phyloP scores from a whole-genome alignment of 1,140 invertebrate species.

The Bombus balteatus region DNA sequence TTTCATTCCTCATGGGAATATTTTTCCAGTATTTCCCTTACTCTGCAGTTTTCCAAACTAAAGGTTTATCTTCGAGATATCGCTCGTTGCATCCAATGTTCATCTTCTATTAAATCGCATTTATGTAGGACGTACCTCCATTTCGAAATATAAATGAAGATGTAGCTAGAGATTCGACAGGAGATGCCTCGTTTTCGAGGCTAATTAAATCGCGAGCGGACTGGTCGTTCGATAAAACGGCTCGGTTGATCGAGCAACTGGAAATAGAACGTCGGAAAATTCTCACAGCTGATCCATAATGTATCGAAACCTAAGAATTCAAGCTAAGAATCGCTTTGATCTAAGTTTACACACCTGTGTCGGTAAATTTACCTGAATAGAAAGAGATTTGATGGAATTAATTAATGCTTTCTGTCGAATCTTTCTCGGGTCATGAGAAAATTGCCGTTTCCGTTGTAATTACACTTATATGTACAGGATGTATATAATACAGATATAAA shows the following conservation, averaged over 20 bases:
- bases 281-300: slow-evolving; percentile 11
- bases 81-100: too few species aligned
- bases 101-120: not conserved
- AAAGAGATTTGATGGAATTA: not conserved
- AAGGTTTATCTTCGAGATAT: not conserved
- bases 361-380: not conserved
- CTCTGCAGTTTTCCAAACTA: too few species aligned
- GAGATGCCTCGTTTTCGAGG: slow-evolving; percentile 19
- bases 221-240: slow-evolving; percentile 15
- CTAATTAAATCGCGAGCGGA: slow-evolving; percentile 28
- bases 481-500: too few species aligned
- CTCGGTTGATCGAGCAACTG: slow-evolving; percentile 7
- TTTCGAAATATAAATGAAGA: slow-evolving; percentile 15
- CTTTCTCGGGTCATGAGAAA: too few species aligned
- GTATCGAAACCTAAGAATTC: not conserved
- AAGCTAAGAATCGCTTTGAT: not conserved
- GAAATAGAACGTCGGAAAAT: slow-evolving; percentile 28
- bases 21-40: too few species aligned
- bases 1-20: not conserved
- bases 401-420: not conserved
- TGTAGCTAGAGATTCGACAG: slow-evolving; percentile 8
- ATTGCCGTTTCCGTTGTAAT: too few species aligned
- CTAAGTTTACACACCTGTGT: not conserved
- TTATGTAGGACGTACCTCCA: not conserved
- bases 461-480: too few species aligned